Evolutionary conservation across 2,113 vertebrate species (phyloP).

Genomic region (Notarius lentiginosus): DNA sequence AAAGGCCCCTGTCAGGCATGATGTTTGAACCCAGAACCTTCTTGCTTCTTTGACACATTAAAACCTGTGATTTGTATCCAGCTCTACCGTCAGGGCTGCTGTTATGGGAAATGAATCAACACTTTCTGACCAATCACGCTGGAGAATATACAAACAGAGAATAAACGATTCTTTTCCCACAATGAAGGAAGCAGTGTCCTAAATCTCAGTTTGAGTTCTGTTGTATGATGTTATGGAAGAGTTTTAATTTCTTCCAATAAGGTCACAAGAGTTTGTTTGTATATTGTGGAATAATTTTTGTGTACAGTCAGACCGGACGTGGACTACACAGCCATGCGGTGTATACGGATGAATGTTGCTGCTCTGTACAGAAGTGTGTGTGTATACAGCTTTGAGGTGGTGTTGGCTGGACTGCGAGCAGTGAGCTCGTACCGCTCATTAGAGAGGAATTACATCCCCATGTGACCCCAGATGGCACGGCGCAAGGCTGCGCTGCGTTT

Average conservation of each 20-base stretch:
- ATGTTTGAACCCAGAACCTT: too few species aligned
- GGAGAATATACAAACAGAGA: not conserved
- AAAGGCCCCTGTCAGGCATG: too few species aligned
- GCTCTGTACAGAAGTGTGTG: not conserved
- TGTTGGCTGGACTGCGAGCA: constrained; percentile 1
- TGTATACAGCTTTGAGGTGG: constrained; percentile 13
- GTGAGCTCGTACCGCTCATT: constrained; percentile 15
- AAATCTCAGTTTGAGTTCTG: not conserved
- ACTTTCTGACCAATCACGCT: not conserved
- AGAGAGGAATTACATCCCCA: constrained; percentile 20
- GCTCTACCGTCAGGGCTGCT: not conserved
- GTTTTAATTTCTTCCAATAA: not conserved
- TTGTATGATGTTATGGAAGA: not conserved
- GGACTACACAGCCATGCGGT: not conserved
- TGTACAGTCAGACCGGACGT: not conserved
- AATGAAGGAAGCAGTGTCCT: not conserved
- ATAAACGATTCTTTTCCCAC: not conserved
- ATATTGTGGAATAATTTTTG: not conserved
- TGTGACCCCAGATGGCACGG: constrained; percentile 45
- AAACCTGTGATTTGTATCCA: not conserved
- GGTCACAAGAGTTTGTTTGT: not conserved
- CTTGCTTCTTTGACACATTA: too few species aligned
- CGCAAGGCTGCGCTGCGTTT: not conserved
- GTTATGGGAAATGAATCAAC: not conserved
- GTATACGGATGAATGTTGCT: not conserved